A percentile compares a stretch with the other conserved stretches of the same genome.
phyloP scores from a whole-genome alignment of 2,113 vertebrate genomes.

The Chunga burmeisteri region DNA sequence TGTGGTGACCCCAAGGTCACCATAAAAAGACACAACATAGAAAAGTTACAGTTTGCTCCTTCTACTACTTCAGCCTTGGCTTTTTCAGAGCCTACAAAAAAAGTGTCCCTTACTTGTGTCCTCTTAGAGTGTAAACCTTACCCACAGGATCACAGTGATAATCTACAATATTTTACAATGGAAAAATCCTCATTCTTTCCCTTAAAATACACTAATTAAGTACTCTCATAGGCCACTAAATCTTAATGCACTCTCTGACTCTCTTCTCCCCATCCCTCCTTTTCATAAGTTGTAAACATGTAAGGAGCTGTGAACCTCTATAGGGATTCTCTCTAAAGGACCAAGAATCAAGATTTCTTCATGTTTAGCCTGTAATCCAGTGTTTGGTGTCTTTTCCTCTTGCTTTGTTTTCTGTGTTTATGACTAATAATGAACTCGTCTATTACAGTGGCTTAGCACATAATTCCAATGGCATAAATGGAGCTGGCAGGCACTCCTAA shows the following conservation, averaged over 20 bases:
- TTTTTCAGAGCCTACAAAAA: neutral
- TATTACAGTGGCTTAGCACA: neutral
- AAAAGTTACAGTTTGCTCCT: neutral
- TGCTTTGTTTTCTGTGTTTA: neutral
- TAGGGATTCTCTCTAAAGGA: neutral
- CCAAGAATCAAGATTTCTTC: neutral
- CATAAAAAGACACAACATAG: neutral
- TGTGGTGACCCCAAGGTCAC: neutral
- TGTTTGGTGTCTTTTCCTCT: neutral
- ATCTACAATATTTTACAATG: neutral
- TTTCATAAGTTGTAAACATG: neutral
- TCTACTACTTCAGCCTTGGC: neutral
- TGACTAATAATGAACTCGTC: neutral
- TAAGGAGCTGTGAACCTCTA: neutral
- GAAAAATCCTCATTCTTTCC: neutral
- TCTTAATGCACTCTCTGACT: neutral
- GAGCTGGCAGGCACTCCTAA: neutral
- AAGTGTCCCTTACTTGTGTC: neutral
- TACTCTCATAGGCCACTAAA: neutral
- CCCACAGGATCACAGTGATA: neutral
- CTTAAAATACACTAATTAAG: neutral
- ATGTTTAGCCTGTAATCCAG: accelerated
- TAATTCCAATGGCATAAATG: neutral
- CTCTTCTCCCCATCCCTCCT: neutral
- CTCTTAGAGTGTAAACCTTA: neutral